Percentiles rank a stretch among this genome's conserved stretches.
These are phyloP conservation scores for Anguilla anguilla DNA, from an alignment of 2,797 vertebrate genomes.

Conservation along the genomic window DNA sequence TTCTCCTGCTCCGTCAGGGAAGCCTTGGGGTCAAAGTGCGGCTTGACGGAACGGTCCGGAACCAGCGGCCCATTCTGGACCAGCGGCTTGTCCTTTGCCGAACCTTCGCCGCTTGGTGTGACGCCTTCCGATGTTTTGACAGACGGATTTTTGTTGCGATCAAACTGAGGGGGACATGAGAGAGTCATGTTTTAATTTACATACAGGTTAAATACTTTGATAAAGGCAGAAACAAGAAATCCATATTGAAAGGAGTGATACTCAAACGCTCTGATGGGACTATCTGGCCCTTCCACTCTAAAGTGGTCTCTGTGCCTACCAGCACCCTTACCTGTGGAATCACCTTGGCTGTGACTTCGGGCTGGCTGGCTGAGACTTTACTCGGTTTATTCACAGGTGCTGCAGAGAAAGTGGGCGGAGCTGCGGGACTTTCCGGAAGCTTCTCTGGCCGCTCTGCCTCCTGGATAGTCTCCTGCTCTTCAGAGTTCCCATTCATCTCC, in stretches of 20 bases:
- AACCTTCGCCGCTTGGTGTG: slow-evolving; percentile 65
- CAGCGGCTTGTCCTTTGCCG: slow-evolving; percentile 61
- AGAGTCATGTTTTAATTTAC: neutral
- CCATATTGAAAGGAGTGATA: neutral
- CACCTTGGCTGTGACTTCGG: slow-evolving; percentile 65
- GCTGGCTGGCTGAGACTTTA: slow-evolving; percentile 52
- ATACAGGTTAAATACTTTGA: neutral
- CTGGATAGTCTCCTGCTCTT: slow-evolving; percentile 29
- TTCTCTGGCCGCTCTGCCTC: slow-evolving; percentile 32
- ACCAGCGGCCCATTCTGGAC: slow-evolving; percentile 73
- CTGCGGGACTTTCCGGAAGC: slow-evolving; percentile 61
- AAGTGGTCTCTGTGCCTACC: neutral
- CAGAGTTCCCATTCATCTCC: slow-evolving; percentile 66
- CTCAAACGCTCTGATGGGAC: neutral
- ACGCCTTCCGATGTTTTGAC: slow-evolving; percentile 66
- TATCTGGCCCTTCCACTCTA: neutral
- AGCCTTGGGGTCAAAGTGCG: slow-evolving; percentile 50
- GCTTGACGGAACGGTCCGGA: slow-evolving; percentile 87
- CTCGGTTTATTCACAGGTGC: slow-evolving; percentile 50
- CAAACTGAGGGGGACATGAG: slow-evolving; percentile 74
- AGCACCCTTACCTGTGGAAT: slow-evolving; percentile 82
- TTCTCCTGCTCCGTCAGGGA: slow-evolving; percentile 80
- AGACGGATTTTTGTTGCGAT: slow-evolving; percentile 90
- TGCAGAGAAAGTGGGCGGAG: slow-evolving; percentile 51
- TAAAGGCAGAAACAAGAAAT: neutral